These are phyloP conservation scores for Seriola aureovittata DNA, from an alignment of 2,113 vertebrate genomes.

Conservation along the genomic window DNA sequence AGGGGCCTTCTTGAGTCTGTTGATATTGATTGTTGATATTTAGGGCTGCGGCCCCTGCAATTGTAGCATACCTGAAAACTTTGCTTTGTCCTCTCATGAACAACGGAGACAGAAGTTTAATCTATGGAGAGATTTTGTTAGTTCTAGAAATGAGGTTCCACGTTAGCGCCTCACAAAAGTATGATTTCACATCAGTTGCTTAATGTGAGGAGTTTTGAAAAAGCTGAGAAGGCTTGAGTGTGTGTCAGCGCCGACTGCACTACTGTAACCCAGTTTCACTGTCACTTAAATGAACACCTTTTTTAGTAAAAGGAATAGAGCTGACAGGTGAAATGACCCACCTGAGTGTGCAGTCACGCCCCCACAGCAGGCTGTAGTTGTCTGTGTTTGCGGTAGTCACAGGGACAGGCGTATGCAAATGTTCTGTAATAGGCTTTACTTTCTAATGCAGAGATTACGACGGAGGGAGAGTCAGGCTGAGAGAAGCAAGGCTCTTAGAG, in stretches of 20 bases:
- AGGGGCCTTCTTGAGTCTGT: too few relatives aligned
- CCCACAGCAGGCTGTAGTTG: constrained; percentile 9
- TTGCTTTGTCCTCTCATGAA: too few relatives aligned
- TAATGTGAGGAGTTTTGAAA: not conserved
- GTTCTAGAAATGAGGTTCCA: not conserved
- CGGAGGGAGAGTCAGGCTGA: constrained; percentile 9
- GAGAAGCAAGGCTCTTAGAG: constrained; percentile 28
- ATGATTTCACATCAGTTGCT: not conserved
- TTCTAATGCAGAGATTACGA: constrained; percentile 60
- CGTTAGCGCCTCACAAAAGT: not conserved
- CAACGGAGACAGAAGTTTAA: not conserved
- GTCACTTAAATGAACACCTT: not conserved
- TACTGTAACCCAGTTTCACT: not conserved
- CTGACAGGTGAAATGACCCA: not conserved
- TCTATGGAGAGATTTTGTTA: not conserved
- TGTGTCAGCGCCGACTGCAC: not conserved
- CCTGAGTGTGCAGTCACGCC: not conserved
- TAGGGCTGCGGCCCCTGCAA: too few relatives aligned
- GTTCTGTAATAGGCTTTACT: constrained; percentile 62
- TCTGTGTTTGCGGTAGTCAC: not conserved
- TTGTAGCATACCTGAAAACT: too few relatives aligned
- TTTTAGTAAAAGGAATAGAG: not conserved
- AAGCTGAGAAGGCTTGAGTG: not conserved
- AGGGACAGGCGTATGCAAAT: constrained; percentile 35
- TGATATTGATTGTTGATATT: too few relatives aligned